Percentiles rank a stretch among this genome's conserved stretches.
Conservation (phyloP, 2,113 vertebrate species). For the Pongo pygmaeus region DNA sequence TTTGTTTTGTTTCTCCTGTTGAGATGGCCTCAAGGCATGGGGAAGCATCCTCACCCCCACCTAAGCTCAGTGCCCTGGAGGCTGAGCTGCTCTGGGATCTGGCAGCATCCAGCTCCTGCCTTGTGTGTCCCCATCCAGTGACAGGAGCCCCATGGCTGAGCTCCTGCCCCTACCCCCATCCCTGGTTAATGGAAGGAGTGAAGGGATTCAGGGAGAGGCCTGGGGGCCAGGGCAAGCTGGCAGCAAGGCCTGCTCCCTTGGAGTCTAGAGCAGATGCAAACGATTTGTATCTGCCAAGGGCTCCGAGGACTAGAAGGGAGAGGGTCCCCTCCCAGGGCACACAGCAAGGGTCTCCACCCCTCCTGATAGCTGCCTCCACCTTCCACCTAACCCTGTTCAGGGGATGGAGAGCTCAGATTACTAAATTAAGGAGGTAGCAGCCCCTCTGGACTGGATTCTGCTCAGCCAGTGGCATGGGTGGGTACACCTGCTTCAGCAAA, state of each 20-base stretch:
- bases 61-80: too few species aligned
- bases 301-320: background rate
- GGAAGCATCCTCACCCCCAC: background rate
- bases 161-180: background rate
- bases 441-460: background rate
- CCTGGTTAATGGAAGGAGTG: background rate
- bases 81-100: background rate
- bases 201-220: background rate
- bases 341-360: background rate
- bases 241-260: background rate
- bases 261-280: background rate
- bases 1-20: background rate
- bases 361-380: background rate
- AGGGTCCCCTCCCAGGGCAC: background rate
- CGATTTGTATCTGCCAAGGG: background rate
- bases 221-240: background rate
- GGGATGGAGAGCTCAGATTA: background rate
- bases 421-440: too few species aligned
- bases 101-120: background rate
- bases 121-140: background rate
- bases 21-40: too few species aligned
- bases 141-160: background rate
- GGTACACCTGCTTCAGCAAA: fast-evolving
- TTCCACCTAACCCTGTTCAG: background rate
- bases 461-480: background rate